Evolutionary conservation across 2,113 vertebrate species (phyloP), one percentile per base, ranked within the genome.

Genomic region (Boulengeromyrus knoepffleri): DNA sequence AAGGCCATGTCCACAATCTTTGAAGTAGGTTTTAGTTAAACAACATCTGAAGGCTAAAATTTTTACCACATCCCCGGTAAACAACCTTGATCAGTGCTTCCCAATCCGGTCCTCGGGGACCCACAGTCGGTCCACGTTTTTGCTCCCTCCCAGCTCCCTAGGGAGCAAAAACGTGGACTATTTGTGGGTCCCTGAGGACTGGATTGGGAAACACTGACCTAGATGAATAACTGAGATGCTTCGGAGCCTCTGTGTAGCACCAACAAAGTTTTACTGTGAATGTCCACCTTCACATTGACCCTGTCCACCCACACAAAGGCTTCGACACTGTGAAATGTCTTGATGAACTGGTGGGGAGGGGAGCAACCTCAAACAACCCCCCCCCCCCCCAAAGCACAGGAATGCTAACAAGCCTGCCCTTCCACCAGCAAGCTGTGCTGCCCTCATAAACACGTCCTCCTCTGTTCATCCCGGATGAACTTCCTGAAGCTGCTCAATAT

Each of bases 331-430:
- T 84, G 42, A 84, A 84, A 84, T 2, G 36, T 9, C 42, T 84
- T 84, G 39, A 24, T 21, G 39, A 84, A 46, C 80, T 8, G 80
- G 80, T 3, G 21, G 80, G 42, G 42, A 1, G 19, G 8, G 21
- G 31, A 9, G 50, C 27, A 21, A n/a, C 10, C 24, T 46, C 24
- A 66, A 88, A 88, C 24, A 77, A 17, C 24, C 89, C 52, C 17
- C 52, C 47, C 27, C 36, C 27, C 27, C 56, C 42, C 85, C 19
- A 87, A 52, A 27, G 53, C 3, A 42, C 53, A 90, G 89, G 89
- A 90, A 87, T 87, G 56, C 84, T 66, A 85, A 90, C 89, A 66
- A 45, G 39, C 12, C 56, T 47, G 83, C 56, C 89, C 24, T 86
- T 66, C 74, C 74, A 27, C 46, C 8, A 56, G 39, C 21, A 13